These are phyloP conservation scores for Rhopalosiphum padi DNA, from an alignment of 1,140 invertebrate species.

Conservation along the genomic window DNA sequence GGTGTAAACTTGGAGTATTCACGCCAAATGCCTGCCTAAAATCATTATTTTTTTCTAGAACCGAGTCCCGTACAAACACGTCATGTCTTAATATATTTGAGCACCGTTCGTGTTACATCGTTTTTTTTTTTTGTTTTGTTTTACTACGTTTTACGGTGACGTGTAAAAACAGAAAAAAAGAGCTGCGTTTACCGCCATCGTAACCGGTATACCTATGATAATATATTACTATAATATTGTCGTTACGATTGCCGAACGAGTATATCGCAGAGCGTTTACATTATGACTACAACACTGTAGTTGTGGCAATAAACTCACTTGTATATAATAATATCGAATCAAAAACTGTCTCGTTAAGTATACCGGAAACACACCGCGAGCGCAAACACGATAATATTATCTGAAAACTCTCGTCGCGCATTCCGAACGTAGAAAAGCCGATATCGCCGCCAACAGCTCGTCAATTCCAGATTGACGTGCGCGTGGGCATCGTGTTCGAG, in stretches of 20 bases:
- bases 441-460: neutral
- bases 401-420: neutral
- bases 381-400: neutral
- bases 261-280: neutral
- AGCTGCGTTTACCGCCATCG: neutral
- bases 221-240: neutral
- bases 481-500: neutral
- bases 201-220: neutral
- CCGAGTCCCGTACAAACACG: neutral
- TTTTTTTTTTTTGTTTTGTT: neutral
- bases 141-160: neutral
- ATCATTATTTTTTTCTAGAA: neutral
- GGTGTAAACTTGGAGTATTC: neutral
- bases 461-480: neutral
- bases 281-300: too few species aligned
- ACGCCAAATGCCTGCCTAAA: neutral
- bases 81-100: neutral
- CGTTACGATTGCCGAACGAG: neutral
- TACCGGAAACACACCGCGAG: neutral
- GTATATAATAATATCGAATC: neutral
- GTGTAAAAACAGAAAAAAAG: neutral
- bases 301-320: neutral
- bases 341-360: neutral
- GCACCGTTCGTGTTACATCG: neutral
- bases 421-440: neutral